These are phyloP conservation scores for Dinoponera quadriceps DNA, from an alignment of 1,140 invertebrate genomes.

Conservation along the genomic window DNA sequence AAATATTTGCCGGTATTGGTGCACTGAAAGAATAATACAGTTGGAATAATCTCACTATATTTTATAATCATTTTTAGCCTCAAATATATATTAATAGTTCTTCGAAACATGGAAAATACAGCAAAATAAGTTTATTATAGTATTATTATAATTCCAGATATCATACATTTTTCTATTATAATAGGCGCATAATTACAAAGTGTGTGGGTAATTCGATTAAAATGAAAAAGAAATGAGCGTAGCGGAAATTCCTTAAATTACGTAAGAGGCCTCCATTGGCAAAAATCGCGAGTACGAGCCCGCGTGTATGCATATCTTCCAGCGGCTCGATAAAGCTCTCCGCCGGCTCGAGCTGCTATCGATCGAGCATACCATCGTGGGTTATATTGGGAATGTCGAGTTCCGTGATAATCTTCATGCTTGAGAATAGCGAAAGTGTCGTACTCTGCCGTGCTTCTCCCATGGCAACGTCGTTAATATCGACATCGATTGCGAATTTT, in stretches of 20 bases:
- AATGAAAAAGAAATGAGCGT: too few relatives aligned
- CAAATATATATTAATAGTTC: too few relatives aligned
- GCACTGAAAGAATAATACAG: too few relatives aligned
- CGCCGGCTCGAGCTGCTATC: conserved; percentile 49
- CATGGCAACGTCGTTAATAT: conserved; percentile 28
- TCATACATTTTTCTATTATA: too few relatives aligned
- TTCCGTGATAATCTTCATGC: conserved; percentile 29
- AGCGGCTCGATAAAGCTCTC: conserved; percentile 31
- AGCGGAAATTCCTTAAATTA: conserved; percentile 2
- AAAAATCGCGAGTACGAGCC: neutral
- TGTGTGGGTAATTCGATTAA: too few relatives aligned
- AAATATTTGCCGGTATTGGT: too few relatives aligned
- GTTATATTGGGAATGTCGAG: conserved; percentile 47
- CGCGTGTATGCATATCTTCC: conserved; percentile 22
- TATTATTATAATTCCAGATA: too few relatives aligned
- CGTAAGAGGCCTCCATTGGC: neutral
- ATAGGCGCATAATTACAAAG: too few relatives aligned
- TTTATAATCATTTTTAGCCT: too few relatives aligned
- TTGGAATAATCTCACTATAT: too few relatives aligned
- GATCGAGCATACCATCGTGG: conserved; percentile 46
- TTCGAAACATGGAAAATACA: too few relatives aligned
- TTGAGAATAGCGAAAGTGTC: conserved; percentile 41
- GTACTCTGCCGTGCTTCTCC: conserved; percentile 22
- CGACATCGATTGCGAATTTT: conserved; percentile 50
- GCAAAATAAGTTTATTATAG: too few relatives aligned